Conservation (phyloP, 2,113 vertebrate species). For the Nyctibius bracteatus region DNA sequence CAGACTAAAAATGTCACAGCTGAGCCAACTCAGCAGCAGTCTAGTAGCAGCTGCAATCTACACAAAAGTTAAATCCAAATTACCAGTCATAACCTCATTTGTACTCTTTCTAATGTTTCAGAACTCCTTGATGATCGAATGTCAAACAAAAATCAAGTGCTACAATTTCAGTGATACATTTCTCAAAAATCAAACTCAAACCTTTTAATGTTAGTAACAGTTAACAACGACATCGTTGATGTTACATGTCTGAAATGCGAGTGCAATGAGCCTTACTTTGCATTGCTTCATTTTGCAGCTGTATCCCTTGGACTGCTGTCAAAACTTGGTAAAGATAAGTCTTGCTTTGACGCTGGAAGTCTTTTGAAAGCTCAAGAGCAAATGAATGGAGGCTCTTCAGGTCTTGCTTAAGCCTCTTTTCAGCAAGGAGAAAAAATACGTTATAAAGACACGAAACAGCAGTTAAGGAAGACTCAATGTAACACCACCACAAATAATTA, state of each 20-base stretch:
- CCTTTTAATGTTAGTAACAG: background rate
- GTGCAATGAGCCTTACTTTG: slow-evolving; percentile 37
- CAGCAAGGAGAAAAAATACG: background rate
- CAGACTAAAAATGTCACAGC: background rate
- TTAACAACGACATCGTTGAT: background rate
- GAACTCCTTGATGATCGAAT: background rate
- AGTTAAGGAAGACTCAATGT: background rate
- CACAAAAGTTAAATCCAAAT: background rate
- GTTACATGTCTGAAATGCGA: background rate
- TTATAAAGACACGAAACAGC: background rate
- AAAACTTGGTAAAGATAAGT: background rate
- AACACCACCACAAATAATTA: background rate
- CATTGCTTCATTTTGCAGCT: slow-evolving; percentile 27
- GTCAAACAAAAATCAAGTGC: background rate
- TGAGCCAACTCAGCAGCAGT: background rate
- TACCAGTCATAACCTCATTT: background rate
- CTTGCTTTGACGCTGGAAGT: background rate
- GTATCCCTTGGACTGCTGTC: background rate
- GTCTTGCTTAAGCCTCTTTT: slow-evolving; percentile 57
- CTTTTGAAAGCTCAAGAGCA: background rate
- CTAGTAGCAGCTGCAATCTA: background rate
- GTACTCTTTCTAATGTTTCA: background rate
- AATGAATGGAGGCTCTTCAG: slow-evolving; percentile 18
- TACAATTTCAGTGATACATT: background rate
- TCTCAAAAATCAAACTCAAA: background rate